Base-by-base conservation (phyloP, 2,888 invertebrate genomes). In the Melikaiella ostensackeni region DNA sequence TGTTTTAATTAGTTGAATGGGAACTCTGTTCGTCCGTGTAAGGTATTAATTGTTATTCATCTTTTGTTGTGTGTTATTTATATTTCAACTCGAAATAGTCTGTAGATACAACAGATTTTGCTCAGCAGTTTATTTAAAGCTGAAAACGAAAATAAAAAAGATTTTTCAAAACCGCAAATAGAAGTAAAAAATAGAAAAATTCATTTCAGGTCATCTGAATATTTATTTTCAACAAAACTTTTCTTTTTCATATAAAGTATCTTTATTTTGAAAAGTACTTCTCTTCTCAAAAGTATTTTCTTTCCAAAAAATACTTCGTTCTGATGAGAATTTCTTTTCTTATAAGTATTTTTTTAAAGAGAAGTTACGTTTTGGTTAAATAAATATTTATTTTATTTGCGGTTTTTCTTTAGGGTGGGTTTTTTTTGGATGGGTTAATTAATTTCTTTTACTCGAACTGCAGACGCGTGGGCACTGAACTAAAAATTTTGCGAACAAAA, bases 41-140 rank as follows among this genome's bases (percentile, higher is more conserved):
- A 78, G 80, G 76, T 86, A 86, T 84, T 85, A 83, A 81, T 86
- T 83, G 82, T 84, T 85, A 80, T 75, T 42, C 79, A 81, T 76
- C 76, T 80, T 77, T 81, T 80, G 79, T 82, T 79, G 63, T 30
- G 50, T 83, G 80, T 77, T 86, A 87, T 84, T 85, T 84, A 86
- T 84, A 82, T 83, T 74, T 74, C 74, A 74, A 55, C 74, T 61
- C 59, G 57, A 74, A 74, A 57, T 74, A 59, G 59, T 35, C 59
- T 74, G n/a, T 74, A 74, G 74, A 59, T 61, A 74, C 38, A 35
- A 13, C 64, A 33, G 46, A 70, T 70, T 50, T 70, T 70, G 70
- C 50, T 46, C 66, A 66, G 66, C 46, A 74, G 21, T 74, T 66
- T 66, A 33, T 27, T 19, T 70, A n/a, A 70, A 66, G 46, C 27